phyloP scores from a whole-genome alignment of 2,888 invertebrate species.

The Amphipyra tragopoginis region DNA sequence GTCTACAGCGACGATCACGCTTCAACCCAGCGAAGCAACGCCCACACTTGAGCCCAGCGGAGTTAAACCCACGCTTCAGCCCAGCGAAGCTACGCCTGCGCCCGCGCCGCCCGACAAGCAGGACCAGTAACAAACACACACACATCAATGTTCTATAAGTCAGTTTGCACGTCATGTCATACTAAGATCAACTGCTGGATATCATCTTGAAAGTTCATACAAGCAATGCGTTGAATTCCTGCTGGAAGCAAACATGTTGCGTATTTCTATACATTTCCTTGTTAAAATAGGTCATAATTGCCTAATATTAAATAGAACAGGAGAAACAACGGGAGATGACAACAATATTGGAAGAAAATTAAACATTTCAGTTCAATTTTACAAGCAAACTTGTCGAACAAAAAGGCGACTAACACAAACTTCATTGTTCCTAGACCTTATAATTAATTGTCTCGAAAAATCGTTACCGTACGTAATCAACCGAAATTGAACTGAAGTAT shows the following conservation, averaged over 20 bases:
- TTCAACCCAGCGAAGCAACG: constrained; percentile 57
- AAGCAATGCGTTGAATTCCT: no score
- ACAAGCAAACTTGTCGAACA: no score
- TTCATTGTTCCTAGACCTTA: constrained; percentile 10
- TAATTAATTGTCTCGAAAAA: neutral
- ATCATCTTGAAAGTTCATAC: no score
- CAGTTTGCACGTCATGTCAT: constrained; percentile 18
- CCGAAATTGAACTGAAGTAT: constrained; percentile 7
- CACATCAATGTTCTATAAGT: constrained; percentile 9
- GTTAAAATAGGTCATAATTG: no score
- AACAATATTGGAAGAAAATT: no score
- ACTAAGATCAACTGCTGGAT: no score
- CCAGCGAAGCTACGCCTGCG: constrained; percentile 57
- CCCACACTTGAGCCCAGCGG: constrained; percentile 66
- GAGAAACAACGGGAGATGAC: no score
- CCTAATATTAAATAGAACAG: no score
- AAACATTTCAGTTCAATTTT: no score
- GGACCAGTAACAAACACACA: constrained; percentile 18
- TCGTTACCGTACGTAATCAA: neutral
- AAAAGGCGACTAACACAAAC: no score
- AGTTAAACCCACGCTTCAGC: constrained; percentile 63
- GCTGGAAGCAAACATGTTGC: no score
- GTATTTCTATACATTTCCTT: no score
- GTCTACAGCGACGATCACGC: constrained; percentile 65
- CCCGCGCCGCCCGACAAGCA: constrained; percentile 70